Conservation (phyloP, 1,140 invertebrate genomes). For the Globodera rostochiensis region DNA sequence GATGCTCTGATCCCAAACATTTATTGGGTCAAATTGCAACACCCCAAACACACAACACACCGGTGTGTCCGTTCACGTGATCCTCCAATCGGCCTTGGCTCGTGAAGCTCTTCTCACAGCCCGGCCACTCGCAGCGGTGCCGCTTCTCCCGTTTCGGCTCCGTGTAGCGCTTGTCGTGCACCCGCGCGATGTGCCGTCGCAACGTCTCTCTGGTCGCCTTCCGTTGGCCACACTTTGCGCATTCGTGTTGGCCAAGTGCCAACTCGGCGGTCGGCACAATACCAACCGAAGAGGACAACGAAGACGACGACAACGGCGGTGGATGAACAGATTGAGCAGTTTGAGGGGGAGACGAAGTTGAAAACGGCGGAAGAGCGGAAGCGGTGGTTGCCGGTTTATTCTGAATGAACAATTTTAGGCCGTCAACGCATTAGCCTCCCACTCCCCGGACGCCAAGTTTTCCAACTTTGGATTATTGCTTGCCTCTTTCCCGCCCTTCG, state of each 20-base stretch:
- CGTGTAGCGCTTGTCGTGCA: constrained; percentile 43
- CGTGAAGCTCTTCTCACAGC: constrained; percentile 45
- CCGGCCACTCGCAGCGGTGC: constrained; percentile 32
- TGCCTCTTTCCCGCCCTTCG: no score
- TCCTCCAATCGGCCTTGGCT: constrained; percentile 43
- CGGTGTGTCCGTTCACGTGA: constrained; percentile 52
- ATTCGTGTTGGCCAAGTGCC: constrained; percentile 23
- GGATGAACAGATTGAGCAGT: background rate
- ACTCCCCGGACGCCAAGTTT: background rate
- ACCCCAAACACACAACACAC: constrained; percentile 4
- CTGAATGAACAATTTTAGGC: background rate
- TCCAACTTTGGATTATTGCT: background rate
- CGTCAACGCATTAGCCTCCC: no score
- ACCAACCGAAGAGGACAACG: background rate
- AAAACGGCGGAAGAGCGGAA: background rate
- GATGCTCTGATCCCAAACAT: no score
- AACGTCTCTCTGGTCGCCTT: constrained; percentile 14
- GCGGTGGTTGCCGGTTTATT: background rate
- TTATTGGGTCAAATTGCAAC: no score
- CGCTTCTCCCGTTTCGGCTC: constrained; percentile 31
- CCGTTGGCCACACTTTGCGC: constrained; percentile 33
- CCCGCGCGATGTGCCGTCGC: constrained; percentile 32
- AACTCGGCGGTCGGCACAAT: constrained; percentile 6
- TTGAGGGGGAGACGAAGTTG: background rate
- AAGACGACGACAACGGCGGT: background rate